phyloP scores from a whole-genome alignment of 2,113 vertebrate species.

The Apus apus region DNA sequence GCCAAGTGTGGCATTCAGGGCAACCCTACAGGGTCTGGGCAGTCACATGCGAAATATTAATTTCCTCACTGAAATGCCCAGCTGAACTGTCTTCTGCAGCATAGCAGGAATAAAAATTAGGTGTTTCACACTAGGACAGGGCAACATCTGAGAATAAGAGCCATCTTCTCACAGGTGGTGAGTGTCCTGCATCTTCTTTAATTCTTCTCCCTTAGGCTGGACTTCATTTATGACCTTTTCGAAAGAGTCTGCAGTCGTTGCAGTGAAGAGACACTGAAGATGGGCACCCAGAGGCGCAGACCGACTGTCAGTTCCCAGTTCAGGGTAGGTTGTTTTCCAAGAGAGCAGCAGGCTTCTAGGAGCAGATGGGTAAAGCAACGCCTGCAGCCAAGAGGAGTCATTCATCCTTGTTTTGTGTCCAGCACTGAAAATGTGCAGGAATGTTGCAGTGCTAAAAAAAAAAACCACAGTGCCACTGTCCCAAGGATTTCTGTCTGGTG shows the following conservation, averaged over 20 bases:
- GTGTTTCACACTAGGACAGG: background rate
- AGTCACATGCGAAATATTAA: background rate
- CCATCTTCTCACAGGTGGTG: background rate
- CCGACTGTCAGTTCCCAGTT: slow-evolving; percentile 95
- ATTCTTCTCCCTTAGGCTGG: slow-evolving; percentile 76
- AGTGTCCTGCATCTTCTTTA: background rate
- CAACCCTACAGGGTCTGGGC: fast-evolving
- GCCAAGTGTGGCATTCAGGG: background rate
- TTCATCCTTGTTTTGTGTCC: slow-evolving; percentile 59
- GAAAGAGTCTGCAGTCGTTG: slow-evolving; percentile 87
- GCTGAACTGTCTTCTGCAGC: background rate
- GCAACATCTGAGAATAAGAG: background rate
- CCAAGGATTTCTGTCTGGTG: slow-evolving; percentile 15
- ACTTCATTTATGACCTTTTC: slow-evolving; percentile 94
- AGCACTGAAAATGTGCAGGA: slow-evolving; percentile 54
- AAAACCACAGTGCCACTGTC: background rate
- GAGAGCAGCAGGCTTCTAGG: slow-evolving; percentile 38
- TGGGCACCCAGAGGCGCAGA: slow-evolving; percentile 90
- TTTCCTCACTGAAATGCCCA: background rate
- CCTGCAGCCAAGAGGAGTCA: slow-evolving; percentile 54
- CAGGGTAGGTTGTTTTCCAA: slow-evolving; percentile 81
- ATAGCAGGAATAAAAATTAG: background rate
- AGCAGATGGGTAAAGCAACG: slow-evolving; percentile 54
- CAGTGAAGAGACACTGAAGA: slow-evolving; percentile 88
- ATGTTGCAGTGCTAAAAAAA: slow-evolving; percentile 33